Evolutionary conservation across 2,113 vertebrate genomes (phyloP).

Genomic region (Campylorhamphus procurvoides): DNA sequence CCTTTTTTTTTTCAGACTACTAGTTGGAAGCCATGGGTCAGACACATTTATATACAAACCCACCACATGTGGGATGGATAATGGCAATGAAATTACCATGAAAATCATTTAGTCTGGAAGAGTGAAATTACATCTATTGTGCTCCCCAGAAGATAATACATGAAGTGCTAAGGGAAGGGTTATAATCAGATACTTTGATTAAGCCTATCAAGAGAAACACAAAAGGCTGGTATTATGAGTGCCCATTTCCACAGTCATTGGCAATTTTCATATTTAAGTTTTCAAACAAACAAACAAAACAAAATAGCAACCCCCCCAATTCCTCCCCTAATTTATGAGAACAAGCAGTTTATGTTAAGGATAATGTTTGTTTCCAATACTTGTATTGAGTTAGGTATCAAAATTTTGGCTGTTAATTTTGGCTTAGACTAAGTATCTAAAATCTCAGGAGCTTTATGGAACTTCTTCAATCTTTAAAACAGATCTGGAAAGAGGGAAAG

Average conservation of each 20-base stretch:
- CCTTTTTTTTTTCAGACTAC: not conserved
- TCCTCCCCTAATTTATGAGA: not conserved
- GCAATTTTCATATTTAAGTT: constrained; percentile 28
- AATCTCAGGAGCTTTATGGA: not conserved
- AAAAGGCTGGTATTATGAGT: not conserved
- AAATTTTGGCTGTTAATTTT: not conserved
- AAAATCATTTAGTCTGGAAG: constrained; percentile 40
- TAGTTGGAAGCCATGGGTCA: constrained; percentile 30
- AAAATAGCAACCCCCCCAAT: not conserved
- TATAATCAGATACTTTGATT: constrained; percentile 61
- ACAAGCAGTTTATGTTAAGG: not conserved
- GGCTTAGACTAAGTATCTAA: not conserved
- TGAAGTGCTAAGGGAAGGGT: constrained; percentile 23
- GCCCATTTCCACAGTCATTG: not conserved
- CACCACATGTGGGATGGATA: not conserved
- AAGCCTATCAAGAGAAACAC: constrained; percentile 11
- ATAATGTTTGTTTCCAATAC: not conserved
- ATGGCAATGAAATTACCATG: constrained; percentile 53
- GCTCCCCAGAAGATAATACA: constrained; percentile 25
- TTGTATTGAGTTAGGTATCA: not conserved
- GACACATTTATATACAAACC: constrained; percentile 24
- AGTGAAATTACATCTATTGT: constrained; percentile 55
- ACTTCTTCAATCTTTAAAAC: not conserved
- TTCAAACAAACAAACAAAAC: constrained; percentile 40
- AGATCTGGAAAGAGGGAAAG: not conserved